A percentile compares a stretch with the other conserved stretches of the same genome.
phyloP scores from a whole-genome alignment of 2,113 vertebrate genomes.

The Tupaia chinensis region DNA sequence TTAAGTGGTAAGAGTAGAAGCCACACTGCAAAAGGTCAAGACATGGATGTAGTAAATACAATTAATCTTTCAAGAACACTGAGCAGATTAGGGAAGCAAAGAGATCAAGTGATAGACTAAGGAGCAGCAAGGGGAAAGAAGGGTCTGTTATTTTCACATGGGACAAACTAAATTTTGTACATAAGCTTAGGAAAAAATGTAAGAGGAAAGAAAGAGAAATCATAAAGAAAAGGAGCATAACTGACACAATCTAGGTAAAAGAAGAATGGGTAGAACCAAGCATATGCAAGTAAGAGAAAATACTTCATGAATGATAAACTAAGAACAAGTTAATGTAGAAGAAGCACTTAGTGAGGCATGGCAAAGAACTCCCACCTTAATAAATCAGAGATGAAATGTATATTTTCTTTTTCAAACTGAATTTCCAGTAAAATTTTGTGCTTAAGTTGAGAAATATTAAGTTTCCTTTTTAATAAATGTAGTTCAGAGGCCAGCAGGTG shows the following conservation, averaged over 20 bases:
- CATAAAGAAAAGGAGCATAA: not conserved
- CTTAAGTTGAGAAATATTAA: constrained; percentile 37
- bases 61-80: not conserved
- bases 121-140: not conserved
- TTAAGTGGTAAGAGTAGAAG: not conserved
- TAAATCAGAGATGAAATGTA: not conserved
- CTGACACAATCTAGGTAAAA: not conserved
- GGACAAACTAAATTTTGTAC: not conserved
- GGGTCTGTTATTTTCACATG: not conserved
- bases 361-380: not conserved
- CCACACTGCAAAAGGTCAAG: not conserved
- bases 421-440: constrained; percentile 40
- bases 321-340: not conserved
- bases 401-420: constrained; percentile 4
- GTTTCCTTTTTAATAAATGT: not conserved
- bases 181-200: not conserved
- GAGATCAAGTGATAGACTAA: not conserved
- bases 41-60: not conserved
- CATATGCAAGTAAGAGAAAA: not conserved
- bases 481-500: not conserved
- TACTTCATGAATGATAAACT: not conserved
- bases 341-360: not conserved
- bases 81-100: not conserved
- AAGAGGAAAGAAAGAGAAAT: not conserved
- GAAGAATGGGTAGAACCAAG: not conserved